Evolutionary conservation across 2,113 vertebrate species (phyloP), one percentile per base, ranked within the genome.

Genomic region (Cyprinodon variegatus): DNA sequence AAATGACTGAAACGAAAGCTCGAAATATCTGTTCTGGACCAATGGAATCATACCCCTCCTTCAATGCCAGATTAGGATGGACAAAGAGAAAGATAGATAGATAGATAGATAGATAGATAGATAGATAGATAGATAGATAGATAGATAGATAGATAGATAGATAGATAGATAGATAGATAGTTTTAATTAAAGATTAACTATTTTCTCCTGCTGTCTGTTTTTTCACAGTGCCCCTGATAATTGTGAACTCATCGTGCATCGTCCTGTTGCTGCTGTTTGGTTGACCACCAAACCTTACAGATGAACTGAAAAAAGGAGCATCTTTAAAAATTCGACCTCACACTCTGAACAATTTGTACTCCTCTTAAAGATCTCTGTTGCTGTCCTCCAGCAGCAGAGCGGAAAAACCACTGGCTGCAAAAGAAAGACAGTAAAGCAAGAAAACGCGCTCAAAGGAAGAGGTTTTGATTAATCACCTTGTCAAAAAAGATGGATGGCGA

Each of bases 191-290:
- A 14, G 17, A 15, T n/a, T 22, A 22, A 15, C 63, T 22, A 39
- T 13, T n/a, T n/a, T 3, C 39, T 14, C 70, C 22, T 39, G 10
- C 22, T 9, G 22, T 20, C 22, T n/a, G 62, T 59, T 57, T 74
- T 65, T 69, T 64, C 86, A 3, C 93, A 99, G 97, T 99, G 82
- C 97, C 98, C 14, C 87, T 99, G 72, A 97, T 99, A 87, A 94
- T 96, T 14, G 93, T 99, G 79, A 99, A 99, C 83, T 92, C 97
- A 0, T 20, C 95, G 79, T 95, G 94, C 29, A 99, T 99, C 3
- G 37, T 98, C 70, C 93, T 99, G 45, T 90, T 99, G 75, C 82
- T 99, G 70, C 86, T 99, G 59, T 98, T 99, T 38, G 98, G 98
- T 37, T 99, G 95, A 95, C 12, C 4, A n/a, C 3, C 0, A 2